Base-by-base conservation (phyloP, 2,797 vertebrate species). In the Carcharodon carcharias region DNA sequence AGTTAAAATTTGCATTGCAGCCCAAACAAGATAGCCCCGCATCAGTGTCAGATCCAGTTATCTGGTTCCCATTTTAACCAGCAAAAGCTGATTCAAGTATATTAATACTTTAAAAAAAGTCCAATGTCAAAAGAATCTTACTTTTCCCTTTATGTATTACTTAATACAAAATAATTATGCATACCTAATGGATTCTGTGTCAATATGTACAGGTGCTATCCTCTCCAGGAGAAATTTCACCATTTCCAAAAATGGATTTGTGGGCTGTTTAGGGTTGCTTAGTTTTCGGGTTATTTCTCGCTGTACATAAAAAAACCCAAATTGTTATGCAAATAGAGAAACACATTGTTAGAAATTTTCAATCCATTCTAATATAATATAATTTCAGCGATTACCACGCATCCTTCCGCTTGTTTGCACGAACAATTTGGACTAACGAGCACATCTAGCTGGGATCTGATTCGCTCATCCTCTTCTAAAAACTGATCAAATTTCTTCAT, bases 181-280 rank as follows among this genome's bases (percentile, higher is more conserved):
- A 40, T 97, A 98, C 98, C 98, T 99, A 98, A 99, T 99, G 56
- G 99, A 99, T 97, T 99, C 99, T 0, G 99, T 98, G 97, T 99
- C 99, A 82, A 99, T 99, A 97, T 99, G 99, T 11, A 99, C 99
- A 3, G 99, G 99, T 89, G 99, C 99, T 96, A 99, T 99, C 97
- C 99, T 98, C 97, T 99, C 99, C 96, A 99, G 97, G 96, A 99
- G 98, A 97, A 99, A 99, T 97, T 99, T 99, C 85, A 99, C 99
- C 99, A 99, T 99, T 97, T 99, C 99, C 97, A 99, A 97, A 97
- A 99, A 99, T 0, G 99, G 99, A 97, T 99, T 99, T 97, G 99
- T 99, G 97, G 99, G 99, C 96, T 99, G 99, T 97, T 99, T 99
- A 96, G 99, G 99, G 96, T 99, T 99, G 96, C 99, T 98, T 31